phyloP scores from a whole-genome alignment of 2,888 invertebrate species.

The Brachyopa scutellaris region DNA sequence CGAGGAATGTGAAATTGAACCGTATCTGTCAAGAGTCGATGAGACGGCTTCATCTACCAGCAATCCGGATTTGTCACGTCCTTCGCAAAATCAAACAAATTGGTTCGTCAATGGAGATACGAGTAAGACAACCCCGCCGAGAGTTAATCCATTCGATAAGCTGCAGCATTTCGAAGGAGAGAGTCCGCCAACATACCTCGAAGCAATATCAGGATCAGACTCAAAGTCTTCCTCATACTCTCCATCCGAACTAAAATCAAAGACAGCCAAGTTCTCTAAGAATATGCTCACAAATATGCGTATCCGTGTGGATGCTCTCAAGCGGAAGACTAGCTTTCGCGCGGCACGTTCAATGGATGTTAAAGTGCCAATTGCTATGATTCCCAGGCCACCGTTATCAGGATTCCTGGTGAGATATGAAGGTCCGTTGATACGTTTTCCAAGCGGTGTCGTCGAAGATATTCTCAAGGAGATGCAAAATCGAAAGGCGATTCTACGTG shows the following conservation, averaged over 20 bases:
- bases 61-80: constrained; percentile 75
- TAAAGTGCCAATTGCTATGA: constrained; percentile 79
- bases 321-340: constrained; percentile 79
- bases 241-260: constrained; percentile 72
- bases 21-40: constrained; percentile 75
- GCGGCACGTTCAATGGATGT: constrained; percentile 75
- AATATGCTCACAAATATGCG: constrained; percentile 79
- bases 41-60: constrained; percentile 63
- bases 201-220: constrained; percentile 77
- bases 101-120: constrained; percentile 79
- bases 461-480: constrained; percentile 89
- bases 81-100: constrained; percentile 77
- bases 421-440: constrained; percentile 80
- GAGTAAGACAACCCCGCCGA: constrained; percentile 33
- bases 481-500: constrained; percentile 88
- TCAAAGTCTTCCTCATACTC: constrained; percentile 44
- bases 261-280: constrained; percentile 77
- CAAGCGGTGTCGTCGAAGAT: constrained; percentile 86
- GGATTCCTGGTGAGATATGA: constrained; percentile 79
- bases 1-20: constrained; percentile 74
- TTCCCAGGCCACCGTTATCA: constrained; percentile 80
- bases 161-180: constrained; percentile 77
- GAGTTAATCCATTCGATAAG: constrained; percentile 75
- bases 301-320: constrained; percentile 79
- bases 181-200: constrained; percentile 80